Conservation (phyloP, 2,888 invertebrate genomes). For the Spatulosminthurus flaviceps region DNA sequence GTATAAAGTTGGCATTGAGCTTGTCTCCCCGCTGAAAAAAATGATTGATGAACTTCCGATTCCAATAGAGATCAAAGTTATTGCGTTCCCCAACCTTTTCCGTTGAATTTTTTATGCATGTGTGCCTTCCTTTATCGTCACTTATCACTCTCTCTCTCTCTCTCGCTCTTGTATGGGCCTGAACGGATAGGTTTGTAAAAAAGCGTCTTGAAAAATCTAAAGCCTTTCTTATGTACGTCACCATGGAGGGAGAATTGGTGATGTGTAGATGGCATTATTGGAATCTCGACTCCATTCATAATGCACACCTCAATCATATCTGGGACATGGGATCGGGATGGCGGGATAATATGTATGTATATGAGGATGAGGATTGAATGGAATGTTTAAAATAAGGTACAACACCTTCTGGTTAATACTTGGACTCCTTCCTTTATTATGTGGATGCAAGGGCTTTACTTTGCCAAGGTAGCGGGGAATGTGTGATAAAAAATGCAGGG, state of each 20-base stretch:
- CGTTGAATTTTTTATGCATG: constrained; percentile 42
- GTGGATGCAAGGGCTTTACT: too few relatives aligned
- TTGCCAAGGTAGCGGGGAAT: too few relatives aligned
- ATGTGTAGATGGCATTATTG: constrained; percentile 28
- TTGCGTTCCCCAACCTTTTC: constrained; percentile 47
- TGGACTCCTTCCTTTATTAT: too few relatives aligned
- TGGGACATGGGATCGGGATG: background rate
- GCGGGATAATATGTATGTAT: too few relatives aligned
- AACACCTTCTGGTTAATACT: too few relatives aligned
- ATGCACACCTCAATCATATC: constrained; percentile 27
- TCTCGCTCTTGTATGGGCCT: background rate
- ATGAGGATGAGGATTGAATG: too few relatives aligned
- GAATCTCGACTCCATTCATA: constrained; percentile 16
- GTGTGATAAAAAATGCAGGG: too few relatives aligned
- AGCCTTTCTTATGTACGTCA: background rate
- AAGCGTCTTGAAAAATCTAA: background rate
- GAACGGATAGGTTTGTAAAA: background rate
- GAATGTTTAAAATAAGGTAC: too few relatives aligned
- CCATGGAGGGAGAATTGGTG: background rate
- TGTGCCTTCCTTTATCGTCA: constrained; percentile 45
- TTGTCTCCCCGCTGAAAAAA: constrained; percentile 57
- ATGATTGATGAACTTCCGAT: constrained; percentile 64
- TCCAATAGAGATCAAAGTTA: constrained; percentile 64
- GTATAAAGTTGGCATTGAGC: constrained; percentile 34
- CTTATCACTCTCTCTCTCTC: constrained; percentile 39